phyloP scores from a whole-genome alignment of 2,797 vertebrate species.

The Delichon dasypus region DNA sequence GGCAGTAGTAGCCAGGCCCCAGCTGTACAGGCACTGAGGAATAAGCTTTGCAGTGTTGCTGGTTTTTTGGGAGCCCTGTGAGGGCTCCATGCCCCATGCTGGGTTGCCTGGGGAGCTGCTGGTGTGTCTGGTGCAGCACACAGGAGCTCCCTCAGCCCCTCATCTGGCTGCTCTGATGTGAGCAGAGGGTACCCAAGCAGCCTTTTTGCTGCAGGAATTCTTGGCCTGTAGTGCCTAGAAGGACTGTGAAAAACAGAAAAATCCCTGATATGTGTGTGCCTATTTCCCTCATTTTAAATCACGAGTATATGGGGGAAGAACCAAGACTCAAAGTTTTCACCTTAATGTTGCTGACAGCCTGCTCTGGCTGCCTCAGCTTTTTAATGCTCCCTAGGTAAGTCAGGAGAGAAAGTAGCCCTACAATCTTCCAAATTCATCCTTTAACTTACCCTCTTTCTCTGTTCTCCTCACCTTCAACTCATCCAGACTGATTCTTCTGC shows the following conservation, averaged over 20 bases:
- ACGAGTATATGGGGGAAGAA: neutral
- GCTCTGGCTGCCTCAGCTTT: neutral
- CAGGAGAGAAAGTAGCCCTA: neutral
- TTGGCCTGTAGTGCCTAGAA: neutral
- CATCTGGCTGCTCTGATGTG: neutral
- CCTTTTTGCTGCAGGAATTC: neutral
- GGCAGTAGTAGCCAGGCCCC: neutral
- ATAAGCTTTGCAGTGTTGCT: neutral
- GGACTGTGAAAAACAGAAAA: neutral
- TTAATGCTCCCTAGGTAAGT: neutral
- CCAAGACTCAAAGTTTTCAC: neutral
- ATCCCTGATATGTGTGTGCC: neutral
- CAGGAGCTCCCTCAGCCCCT: neutral
- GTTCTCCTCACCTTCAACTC: neutral
- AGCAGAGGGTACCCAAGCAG: neutral
- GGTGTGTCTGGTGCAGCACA: neutral
- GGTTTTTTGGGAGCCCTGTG: neutral
- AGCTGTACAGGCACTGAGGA: neutral
- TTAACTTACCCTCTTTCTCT: neutral
- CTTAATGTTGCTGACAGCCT: neutral
- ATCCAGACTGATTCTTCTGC: neutral
- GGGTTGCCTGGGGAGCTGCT: neutral
- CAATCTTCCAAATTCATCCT: neutral
- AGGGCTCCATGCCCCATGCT: fast-evolving
- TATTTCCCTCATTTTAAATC: neutral